Percentiles rank a stretch among this genome's conserved stretches.
Conservation (phyloP, 2,888 invertebrate genomes). For the Ecliptopera silaceata region DNA sequence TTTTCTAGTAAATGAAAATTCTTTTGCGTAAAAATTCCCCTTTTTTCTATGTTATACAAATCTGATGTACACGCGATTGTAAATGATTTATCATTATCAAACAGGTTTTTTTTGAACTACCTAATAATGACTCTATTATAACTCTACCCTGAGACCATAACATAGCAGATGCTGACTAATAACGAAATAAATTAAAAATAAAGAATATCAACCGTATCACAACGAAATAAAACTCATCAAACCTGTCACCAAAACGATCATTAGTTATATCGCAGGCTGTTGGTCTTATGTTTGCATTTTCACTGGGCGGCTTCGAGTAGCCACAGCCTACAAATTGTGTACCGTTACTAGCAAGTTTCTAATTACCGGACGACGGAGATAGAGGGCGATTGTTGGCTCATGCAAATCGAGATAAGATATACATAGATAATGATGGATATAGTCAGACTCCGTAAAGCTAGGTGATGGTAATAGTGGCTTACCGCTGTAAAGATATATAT, state of each 20-base stretch:
- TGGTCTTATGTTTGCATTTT: slow-evolving; percentile 1
- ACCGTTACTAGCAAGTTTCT: slow-evolving; percentile 76
- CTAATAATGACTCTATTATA: no score
- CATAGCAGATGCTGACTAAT: no score
- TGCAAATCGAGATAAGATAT: slow-evolving; percentile 59
- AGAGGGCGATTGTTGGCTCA: slow-evolving; percentile 72
- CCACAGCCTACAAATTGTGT: slow-evolving; percentile 55
- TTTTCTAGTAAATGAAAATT: background rate
- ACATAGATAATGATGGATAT: slow-evolving; percentile 32
- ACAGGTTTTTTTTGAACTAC: no score
- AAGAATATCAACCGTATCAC: no score
- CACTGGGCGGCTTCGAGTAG: slow-evolving; percentile 12
- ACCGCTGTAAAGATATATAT: background rate
- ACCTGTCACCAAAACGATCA: no score
- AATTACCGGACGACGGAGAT: slow-evolving; percentile 66
- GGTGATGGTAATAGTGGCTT: background rate
- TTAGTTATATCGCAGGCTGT: background rate
- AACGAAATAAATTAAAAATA: no score
- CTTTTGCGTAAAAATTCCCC: background rate
- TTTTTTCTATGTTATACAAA: background rate
- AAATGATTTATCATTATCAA: background rate
- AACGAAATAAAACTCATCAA: background rate
- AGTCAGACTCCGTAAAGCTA: slow-evolving; percentile 11
- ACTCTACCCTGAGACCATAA: background rate
- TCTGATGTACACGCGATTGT: slow-evolving; percentile 25